Evolutionary conservation across 1,140 invertebrate species (phyloP).

Genomic region (Rhyacophila brunnea): DNA sequence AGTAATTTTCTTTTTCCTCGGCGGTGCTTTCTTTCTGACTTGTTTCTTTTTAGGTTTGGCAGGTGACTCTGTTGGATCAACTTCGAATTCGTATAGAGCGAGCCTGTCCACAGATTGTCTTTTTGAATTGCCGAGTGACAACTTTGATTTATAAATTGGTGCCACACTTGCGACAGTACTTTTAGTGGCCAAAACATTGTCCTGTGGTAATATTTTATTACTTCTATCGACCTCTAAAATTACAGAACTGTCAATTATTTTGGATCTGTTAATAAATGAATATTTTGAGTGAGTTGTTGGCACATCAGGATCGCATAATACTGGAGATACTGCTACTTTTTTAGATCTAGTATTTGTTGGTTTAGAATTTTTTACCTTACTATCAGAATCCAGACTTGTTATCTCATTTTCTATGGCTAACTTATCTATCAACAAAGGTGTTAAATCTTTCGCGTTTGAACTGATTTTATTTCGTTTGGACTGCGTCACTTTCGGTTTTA

Average conservation of each 20-base stretch:
- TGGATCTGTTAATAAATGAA: background rate
- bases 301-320: background rate
- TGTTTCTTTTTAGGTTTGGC: slow-evolving; percentile 24
- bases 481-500: no score
- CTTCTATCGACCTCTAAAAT: no score
- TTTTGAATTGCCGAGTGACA: slow-evolving; percentile 8
- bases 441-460: background rate
- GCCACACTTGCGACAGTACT: slow-evolving; percentile 4
- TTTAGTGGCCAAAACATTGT: background rate
- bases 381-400: no score
- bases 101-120: slow-evolving; percentile 12
- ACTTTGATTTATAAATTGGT: slow-evolving; percentile 28
- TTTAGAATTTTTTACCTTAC: background rate
- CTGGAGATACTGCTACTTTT: background rate
- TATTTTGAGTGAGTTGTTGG: background rate
- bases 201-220: no score
- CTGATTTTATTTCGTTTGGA: background rate
- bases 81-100: slow-evolving; percentile 29
- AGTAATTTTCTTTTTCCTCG: slow-evolving; percentile 14
- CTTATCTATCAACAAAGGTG: background rate
- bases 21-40: background rate
- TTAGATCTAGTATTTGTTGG: background rate
- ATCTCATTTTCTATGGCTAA: no score
- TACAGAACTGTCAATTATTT: no score
- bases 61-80: slow-evolving; percentile 24